phyloP scores from a whole-genome alignment of 1,140 invertebrate genomes.

The Drosophila varians region DNA sequence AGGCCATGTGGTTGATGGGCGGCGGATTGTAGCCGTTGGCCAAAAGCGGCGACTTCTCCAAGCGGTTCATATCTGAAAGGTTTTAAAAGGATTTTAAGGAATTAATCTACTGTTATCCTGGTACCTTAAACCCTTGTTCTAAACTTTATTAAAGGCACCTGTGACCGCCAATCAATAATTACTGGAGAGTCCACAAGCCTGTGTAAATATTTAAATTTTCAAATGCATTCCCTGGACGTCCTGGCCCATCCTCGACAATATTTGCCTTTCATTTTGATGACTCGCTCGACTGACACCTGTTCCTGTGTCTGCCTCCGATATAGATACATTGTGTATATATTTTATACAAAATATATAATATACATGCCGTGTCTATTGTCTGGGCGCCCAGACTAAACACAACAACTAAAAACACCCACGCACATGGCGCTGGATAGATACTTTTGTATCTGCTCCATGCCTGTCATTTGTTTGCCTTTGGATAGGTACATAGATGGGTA shows the following conservation, averaged over 20 bases:
- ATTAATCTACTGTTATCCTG: too few species aligned
- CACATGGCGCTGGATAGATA: conserved; percentile 28
- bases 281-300: conserved; percentile 54
- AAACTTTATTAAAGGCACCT: background rate
- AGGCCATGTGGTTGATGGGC: conserved; percentile 95
- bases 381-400: conserved; percentile 65
- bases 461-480: conserved; percentile 44
- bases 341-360: conserved; percentile 13
- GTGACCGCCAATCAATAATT: conserved; percentile 5
- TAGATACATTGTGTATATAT: background rate
- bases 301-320: conserved; percentile 9
- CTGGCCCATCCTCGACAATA: conserved; percentile 17
- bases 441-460: conserved; percentile 39
- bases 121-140: too few species aligned
- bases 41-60: conserved; percentile 95
- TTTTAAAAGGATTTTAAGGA: too few species aligned
- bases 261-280: conserved; percentile 49
- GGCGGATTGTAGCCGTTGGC: conserved; percentile 97
- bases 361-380: conserved; percentile 47
- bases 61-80: conserved; percentile 90
- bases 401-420: conserved; percentile 64
- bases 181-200: conserved; percentile 1
- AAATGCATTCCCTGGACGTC: conserved; percentile 18
- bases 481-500: conserved; percentile 8
- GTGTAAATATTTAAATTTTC: conserved; percentile 34